phyloP scores from a whole-genome alignment of 2,113 vertebrate genomes.

The Colossoma macropomum region DNA sequence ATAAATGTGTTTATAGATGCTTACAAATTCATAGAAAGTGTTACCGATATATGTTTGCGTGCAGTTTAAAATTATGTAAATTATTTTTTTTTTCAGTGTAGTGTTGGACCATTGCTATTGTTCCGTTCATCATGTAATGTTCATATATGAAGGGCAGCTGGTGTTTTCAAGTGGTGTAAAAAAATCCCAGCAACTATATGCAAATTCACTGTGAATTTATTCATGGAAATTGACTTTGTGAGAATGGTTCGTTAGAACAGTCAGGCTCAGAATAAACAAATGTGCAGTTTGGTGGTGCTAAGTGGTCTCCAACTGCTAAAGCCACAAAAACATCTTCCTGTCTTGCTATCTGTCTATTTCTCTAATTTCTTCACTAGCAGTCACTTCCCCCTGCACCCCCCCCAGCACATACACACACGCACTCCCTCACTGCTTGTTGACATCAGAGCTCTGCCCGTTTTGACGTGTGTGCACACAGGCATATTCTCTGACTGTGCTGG shows the following conservation, averaged over 20 bases:
- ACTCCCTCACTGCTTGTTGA: neutral
- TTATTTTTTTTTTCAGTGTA: too few relatives aligned
- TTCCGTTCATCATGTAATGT: too few relatives aligned
- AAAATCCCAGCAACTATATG: too few relatives aligned
- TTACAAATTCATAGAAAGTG: too few relatives aligned
- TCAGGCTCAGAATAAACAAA: neutral
- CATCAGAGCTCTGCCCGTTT: neutral
- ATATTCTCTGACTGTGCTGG: neutral
- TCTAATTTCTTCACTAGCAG: neutral
- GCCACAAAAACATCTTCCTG: neutral
- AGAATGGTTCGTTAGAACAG: neutral
- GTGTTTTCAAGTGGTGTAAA: too few relatives aligned
- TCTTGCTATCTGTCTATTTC: neutral
- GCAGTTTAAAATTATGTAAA: too few relatives aligned
- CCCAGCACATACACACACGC: neutral
- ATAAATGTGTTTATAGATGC: too few relatives aligned
- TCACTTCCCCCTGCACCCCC: neutral
- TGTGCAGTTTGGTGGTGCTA: neutral
- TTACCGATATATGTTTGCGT: too few relatives aligned
- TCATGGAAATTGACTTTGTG: neutral
- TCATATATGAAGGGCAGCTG: too few relatives aligned
- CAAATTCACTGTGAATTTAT: neutral
- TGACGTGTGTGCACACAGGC: neutral
- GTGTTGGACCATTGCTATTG: too few relatives aligned
- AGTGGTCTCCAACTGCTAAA: neutral